A percentile compares a stretch with the other conserved stretches of the same genome.
phyloP scores from a whole-genome alignment of 2,113 vertebrate genomes.

The Hippocampus guttulatus region DNA sequence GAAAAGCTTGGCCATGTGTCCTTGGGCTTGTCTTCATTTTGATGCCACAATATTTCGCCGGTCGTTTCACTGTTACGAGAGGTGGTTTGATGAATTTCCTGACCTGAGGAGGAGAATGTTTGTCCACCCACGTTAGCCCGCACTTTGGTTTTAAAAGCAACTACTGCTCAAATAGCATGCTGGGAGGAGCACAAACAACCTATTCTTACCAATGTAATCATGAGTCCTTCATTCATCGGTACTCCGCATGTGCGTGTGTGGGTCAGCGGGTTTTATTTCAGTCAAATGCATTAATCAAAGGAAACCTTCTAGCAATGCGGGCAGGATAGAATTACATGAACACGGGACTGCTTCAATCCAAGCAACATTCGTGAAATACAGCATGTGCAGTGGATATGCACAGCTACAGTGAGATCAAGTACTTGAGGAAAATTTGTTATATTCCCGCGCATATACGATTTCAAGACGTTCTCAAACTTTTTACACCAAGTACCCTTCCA shows the following conservation, averaged over 20 bases:
- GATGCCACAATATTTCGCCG: too few relatives aligned
- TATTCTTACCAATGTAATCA: neutral
- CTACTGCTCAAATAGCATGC: too few relatives aligned
- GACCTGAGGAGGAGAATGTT: too few relatives aligned
- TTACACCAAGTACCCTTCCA: too few relatives aligned
- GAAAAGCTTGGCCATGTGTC: too few relatives aligned
- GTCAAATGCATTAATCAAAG: neutral
- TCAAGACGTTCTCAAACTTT: too few relatives aligned
- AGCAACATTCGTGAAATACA: neutral
- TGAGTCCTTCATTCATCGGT: neutral
- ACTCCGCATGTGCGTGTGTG: neutral
- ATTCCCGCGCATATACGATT: neutral
- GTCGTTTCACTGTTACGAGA: too few relatives aligned
- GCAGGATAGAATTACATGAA: neutral
- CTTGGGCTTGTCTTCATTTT: too few relatives aligned
- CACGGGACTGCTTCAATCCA: neutral
- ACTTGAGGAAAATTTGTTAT: neutral
- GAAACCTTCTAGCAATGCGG: neutral
- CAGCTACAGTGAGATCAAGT: neutral
- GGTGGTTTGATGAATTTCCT: too few relatives aligned
- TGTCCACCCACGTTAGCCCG: too few relatives aligned
- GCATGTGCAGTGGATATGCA: neutral
- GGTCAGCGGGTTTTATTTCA: neutral
- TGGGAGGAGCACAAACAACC: neutral
- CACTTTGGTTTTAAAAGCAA: too few relatives aligned